Evolutionary conservation across 2,888 invertebrate species (phyloP), one percentile per base, ranked within the genome.

Genomic region (Piscicola geometra): DNA sequence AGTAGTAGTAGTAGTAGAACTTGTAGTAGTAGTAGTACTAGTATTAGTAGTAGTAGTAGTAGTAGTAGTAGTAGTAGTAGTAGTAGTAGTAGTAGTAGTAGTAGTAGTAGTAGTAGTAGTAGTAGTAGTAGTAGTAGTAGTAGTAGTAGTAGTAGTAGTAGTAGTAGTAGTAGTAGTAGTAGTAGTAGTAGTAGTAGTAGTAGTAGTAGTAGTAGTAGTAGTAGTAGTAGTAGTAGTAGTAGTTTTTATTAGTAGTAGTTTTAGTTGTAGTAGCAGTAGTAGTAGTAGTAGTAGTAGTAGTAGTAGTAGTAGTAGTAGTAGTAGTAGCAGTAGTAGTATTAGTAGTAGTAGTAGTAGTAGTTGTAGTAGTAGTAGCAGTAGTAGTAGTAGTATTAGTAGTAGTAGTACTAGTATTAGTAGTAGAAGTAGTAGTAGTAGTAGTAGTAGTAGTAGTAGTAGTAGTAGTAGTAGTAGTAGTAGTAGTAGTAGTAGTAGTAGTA

Each of bases 101-200:
- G 5, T 41, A 41, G 5, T 41, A 41, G 5, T 41, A 9, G 5
- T 41, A 41, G 5, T 41, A 41, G 5, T 41, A 41, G 5, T 41
- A 41, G 5, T 41, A 41, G 5, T 41, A 9, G 5, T 41, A 41
- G 5, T 64, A 64, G 3, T 64, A 64, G 3, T 64, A 64, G 3
- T 64, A 64, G 3, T 64, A 64, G 3, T 64, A 64, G 3, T 64
- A 64, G 3, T 64, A 64, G 3, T 64, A 64, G 3, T 64, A 64
- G 3, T 64, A 64, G 3, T 64, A 64, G 3, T 64, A 64, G 3
- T 64, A 64, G 3, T 64, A 28, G 3, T 64, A 64, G 3, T 64
- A 64, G 3, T 64, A 64, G 3, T 64, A 64, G 3, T 69, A 69
- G 3, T 69, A 71, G 5, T 56, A 71, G 3, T 56, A 71, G 5